A percentile compares a stretch with the other conserved stretches of the same genome.
Conservation (phyloP, 1,140 invertebrate species). For the Papilio glaucus region DNA sequence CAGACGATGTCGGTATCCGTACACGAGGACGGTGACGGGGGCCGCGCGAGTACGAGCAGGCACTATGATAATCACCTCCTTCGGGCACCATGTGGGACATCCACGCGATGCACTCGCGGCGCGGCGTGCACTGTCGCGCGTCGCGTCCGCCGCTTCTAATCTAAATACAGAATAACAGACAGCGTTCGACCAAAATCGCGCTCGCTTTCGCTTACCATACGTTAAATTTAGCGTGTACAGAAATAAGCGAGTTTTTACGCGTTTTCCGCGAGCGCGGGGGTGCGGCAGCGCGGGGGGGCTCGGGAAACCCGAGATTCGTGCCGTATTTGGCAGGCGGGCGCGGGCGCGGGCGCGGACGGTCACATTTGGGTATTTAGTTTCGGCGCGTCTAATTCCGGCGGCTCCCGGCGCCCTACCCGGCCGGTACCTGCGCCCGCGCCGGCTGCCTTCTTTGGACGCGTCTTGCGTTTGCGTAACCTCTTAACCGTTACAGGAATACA, state of each 20-base stretch:
- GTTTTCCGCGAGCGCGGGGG: constrained; percentile 68
- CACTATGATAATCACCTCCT: constrained; percentile 63
- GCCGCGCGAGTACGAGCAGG: constrained; percentile 26
- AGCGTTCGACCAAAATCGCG: constrained; percentile 77
- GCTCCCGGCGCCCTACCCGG: constrained; percentile 46
- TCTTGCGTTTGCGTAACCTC: constrained; percentile 49
- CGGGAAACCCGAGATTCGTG: constrained; percentile 76
- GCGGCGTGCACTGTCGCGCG: constrained; percentile 52
- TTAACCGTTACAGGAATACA: constrained; percentile 48
- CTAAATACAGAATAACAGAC: constrained; percentile 82
- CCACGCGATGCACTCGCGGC: constrained; percentile 45
- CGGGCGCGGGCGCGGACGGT: constrained; percentile 61
- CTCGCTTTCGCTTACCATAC: constrained; percentile 79
- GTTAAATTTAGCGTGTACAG: constrained; percentile 81
- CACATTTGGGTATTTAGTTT: constrained; percentile 80
- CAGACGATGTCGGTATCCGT: neutral
- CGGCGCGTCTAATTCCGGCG: constrained; percentile 53
- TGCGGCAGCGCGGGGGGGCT: constrained; percentile 63
- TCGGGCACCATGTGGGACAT: constrained; percentile 77
- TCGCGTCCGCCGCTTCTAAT: constrained; percentile 65
- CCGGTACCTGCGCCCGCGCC: constrained; percentile 39
- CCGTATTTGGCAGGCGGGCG: constrained; percentile 74
- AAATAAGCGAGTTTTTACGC: constrained; percentile 82
- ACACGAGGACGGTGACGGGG: constrained; percentile 27
- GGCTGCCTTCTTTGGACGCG: constrained; percentile 55